Evolutionary conservation across 2,888 invertebrate species (phyloP).

Genomic region (Ophion costatus): DNA sequence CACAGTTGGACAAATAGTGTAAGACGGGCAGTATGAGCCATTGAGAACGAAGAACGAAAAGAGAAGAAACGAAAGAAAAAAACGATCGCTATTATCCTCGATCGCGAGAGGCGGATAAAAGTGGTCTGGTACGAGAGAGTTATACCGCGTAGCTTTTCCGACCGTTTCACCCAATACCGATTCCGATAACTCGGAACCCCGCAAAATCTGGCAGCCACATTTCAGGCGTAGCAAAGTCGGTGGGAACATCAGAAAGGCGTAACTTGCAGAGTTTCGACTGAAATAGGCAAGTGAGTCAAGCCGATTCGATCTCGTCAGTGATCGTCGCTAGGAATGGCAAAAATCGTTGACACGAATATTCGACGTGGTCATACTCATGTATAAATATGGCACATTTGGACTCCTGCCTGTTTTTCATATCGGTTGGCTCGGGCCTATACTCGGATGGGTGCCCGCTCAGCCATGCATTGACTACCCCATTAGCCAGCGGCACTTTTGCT

Average conservation of each 20-base stretch:
- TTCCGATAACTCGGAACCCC: constrained; percentile 53
- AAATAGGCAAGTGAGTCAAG: too few species aligned
- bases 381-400: neutral
- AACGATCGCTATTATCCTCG: constrained; percentile 62
- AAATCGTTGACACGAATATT: constrained; percentile 61
- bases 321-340: neutral
- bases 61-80: constrained; percentile 13
- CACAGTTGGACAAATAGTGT: constrained; percentile 56
- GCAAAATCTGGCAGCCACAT: constrained; percentile 2
- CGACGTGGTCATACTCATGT: constrained; percentile 20
- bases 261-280: neutral
- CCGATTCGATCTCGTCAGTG: neutral
- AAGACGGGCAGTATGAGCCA: constrained; percentile 30
- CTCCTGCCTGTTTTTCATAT: constrained; percentile 6
- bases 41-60: constrained; percentile 42
- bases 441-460: too few species aligned
- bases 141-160: constrained; percentile 17
- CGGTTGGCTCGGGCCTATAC: too few species aligned
- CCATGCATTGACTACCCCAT: too few species aligned
- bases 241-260: neutral
- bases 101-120: constrained; percentile 54
- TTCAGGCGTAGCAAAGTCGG: neutral
- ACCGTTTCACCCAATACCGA: constrained; percentile 61
- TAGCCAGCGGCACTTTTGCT: too few species aligned
- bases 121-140: constrained; percentile 34